phyloP scores from a whole-genome alignment of 2,797 vertebrate species.

The Anabas testudineus region DNA sequence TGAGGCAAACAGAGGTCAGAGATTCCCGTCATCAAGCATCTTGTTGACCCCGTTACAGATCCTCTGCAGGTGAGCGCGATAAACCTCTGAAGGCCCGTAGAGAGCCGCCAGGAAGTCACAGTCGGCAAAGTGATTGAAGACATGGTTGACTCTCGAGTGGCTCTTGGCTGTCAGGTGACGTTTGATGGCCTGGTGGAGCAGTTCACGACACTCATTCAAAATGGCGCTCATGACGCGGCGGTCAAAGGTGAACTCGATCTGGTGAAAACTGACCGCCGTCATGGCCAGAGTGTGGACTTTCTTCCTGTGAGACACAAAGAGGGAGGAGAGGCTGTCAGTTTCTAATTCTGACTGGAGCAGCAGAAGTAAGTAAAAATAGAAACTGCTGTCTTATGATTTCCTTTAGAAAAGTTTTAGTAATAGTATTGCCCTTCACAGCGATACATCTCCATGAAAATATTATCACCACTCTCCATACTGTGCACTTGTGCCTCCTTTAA shows the following conservation, averaged over 20 bases:
- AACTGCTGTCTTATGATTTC: conserved; percentile 68
- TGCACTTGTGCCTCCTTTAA: conserved; percentile 51
- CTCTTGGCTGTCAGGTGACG: conserved; percentile 94
- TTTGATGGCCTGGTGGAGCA: conserved; percentile 92
- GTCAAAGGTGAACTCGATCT: conserved; percentile 99
- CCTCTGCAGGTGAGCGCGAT: conserved; percentile 86
- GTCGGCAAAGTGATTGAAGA: conserved; percentile 95
- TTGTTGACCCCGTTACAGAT: conserved; percentile 94
- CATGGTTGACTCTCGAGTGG: conserved; percentile 92
- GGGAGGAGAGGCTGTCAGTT: conserved; percentile 48
- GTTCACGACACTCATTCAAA: conserved; percentile 91
- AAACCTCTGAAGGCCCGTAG: conserved; percentile 90
- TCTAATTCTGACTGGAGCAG: conserved; percentile 56
- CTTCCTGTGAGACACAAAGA: conserved; percentile 76
- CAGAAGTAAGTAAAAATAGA: conserved; percentile 69
- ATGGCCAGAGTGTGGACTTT: conserved; percentile 93
- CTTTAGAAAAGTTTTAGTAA: conserved; percentile 48
- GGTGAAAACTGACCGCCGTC: conserved; percentile 95
- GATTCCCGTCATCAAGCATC: conserved; percentile 93
- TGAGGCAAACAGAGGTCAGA: conserved; percentile 80
- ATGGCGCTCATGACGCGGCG: conserved; percentile 90
- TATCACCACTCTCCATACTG: conserved; percentile 52
- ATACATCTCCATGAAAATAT: conserved; percentile 53
- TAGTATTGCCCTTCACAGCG: conserved; percentile 54
- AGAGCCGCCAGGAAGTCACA: conserved; percentile 92